Conservation (phyloP, 1,140 invertebrate species). For the Himalopsyche phryganea region DNA sequence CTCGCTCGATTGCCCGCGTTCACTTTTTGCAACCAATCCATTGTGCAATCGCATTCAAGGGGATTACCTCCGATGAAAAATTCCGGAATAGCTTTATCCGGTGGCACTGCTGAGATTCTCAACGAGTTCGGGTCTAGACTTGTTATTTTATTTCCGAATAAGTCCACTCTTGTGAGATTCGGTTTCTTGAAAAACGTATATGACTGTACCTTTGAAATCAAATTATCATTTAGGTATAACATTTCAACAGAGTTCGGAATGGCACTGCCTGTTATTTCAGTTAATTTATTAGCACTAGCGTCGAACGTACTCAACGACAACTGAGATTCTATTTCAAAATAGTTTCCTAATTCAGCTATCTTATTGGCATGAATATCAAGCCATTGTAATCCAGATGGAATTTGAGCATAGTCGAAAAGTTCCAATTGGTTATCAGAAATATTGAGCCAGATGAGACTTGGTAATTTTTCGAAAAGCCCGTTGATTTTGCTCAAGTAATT, state of each 20-base stretch:
- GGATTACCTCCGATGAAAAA: conserved; percentile 90
- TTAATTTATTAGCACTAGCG: conserved; percentile 79
- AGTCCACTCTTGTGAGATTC: conserved; percentile 81
- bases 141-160: conserved; percentile 80
- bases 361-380: conserved; percentile 86
- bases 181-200: conserved; percentile 93
- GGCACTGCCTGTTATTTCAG: conserved; percentile 79
- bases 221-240: conserved; percentile 80
- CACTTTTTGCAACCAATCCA: conserved; percentile 73
- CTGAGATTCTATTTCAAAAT: conserved; percentile 82
- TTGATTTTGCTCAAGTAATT: conserved; percentile 83
- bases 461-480: conserved; percentile 79
- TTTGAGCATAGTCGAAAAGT: conserved; percentile 88
- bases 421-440: conserved; percentile 86
- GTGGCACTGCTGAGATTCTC: conserved; percentile 73
- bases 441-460: conserved; percentile 86
- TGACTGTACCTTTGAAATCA: conserved; percentile 81
- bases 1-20: conserved; percentile 71
- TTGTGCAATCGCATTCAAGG: conserved; percentile 81
- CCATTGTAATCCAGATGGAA: conserved; percentile 85
- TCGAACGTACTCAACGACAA: conserved; percentile 80
- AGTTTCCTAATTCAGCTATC: conserved; percentile 84
- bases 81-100: conserved; percentile 76
- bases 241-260: conserved; percentile 85
- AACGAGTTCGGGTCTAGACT: conserved; percentile 83